Evolutionary conservation across 2,113 vertebrate genomes (phyloP).

Genomic region (Corvus moneduloides): DNA sequence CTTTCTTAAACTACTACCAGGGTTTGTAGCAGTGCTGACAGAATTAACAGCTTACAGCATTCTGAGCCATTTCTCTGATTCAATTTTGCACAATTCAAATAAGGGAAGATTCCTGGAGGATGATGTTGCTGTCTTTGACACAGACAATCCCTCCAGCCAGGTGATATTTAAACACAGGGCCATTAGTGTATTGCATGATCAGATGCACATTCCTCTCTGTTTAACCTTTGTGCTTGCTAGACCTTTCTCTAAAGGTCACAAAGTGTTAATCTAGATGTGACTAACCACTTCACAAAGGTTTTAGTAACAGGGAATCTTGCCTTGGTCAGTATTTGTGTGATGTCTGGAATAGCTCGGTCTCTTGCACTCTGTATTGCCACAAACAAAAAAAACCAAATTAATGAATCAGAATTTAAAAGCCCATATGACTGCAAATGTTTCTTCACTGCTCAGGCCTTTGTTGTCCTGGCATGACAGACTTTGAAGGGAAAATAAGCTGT

Average conservation of each 20-base stretch:
- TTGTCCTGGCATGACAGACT: background rate
- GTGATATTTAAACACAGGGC: background rate
- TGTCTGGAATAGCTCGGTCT: background rate
- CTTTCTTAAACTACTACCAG: background rate
- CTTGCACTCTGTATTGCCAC: background rate
- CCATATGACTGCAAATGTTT: background rate
- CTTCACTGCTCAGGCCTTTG: background rate
- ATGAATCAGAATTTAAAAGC: background rate
- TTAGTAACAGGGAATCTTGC: background rate
- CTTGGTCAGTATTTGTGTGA: background rate
- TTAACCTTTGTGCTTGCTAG: background rate
- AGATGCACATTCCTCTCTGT: background rate
- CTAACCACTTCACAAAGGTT: background rate
- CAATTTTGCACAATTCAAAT: background rate
- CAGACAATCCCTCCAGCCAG: background rate
- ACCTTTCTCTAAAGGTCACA: conserved; percentile 20
- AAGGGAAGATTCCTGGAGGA: background rate
- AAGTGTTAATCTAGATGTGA: background rate
- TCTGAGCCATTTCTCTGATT: background rate
- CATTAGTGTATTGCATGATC: background rate
- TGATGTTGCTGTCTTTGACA: background rate
- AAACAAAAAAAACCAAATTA: background rate
- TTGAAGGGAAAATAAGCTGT: background rate
- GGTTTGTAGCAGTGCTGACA: background rate
- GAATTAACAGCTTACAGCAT: background rate